Evolutionary conservation across 2,888 invertebrate genomes (phyloP).

Genomic region (Cenopis cana): DNA sequence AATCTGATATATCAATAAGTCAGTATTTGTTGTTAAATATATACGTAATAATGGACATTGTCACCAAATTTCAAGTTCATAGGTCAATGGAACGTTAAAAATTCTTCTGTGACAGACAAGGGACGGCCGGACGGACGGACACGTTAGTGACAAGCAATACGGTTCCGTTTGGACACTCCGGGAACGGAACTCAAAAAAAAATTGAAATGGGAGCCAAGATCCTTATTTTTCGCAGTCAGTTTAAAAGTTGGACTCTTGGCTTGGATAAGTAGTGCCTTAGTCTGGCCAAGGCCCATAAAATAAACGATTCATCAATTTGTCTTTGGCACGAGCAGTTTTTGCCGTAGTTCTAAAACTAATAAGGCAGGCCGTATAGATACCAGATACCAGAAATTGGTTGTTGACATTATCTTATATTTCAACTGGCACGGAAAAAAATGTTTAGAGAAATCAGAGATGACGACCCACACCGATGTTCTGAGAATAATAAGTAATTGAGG

Average conservation of each 20-base stretch:
- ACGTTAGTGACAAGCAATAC: too few relatives aligned
- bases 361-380: slow-evolving; percentile 19
- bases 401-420: slow-evolving; percentile 39
- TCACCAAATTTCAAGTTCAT: too few relatives aligned
- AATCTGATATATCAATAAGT: too few relatives aligned
- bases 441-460: slow-evolving; percentile 36
- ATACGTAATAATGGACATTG: too few relatives aligned
- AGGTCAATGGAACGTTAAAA: too few relatives aligned
- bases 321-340: slow-evolving; percentile 30
- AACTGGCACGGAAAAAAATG: slow-evolving; percentile 29
- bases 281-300: slow-evolving; percentile 11
- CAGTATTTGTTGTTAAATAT: too few relatives aligned
- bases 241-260: neutral
- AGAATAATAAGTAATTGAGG: slow-evolving; percentile 20
- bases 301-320: slow-evolving; percentile 20
- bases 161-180: too few relatives aligned
- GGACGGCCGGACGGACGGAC: too few relatives aligned
- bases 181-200: too few relatives aligned
- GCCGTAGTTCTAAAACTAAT: slow-evolving; percentile 22
- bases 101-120: too few relatives aligned
- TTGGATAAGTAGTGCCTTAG: neutral
- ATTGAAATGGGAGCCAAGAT: too few relatives aligned
- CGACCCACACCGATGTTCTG: slow-evolving; percentile 24
- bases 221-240: too few relatives aligned
- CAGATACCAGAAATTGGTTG: slow-evolving; percentile 40